These are phyloP conservation scores for Cacatua alba DNA, from an alignment of 2,113 vertebrate species.

Conservation along the genomic window DNA sequence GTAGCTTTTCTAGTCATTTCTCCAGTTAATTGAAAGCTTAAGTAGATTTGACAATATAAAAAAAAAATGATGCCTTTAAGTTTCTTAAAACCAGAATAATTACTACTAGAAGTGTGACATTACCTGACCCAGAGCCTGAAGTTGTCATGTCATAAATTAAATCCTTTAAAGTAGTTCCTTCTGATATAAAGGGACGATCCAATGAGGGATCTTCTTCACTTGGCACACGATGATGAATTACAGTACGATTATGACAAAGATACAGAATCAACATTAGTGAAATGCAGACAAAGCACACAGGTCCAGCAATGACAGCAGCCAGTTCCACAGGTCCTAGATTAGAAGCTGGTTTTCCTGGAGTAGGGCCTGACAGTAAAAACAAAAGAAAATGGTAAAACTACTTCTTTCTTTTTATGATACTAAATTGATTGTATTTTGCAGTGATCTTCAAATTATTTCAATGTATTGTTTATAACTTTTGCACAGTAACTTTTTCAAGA, in stretches of 20 bases:
- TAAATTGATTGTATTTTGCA: not conserved
- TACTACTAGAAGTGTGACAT: not conserved
- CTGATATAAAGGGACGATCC: slow-evolving; percentile 94
- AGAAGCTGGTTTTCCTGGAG: slow-evolving; percentile 69
- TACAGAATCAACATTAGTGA: slow-evolving; percentile 92
- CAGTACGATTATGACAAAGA: slow-evolving; percentile 90
- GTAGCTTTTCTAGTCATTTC: not conserved
- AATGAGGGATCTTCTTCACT: slow-evolving; percentile 94
- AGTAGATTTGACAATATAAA: not conserved
- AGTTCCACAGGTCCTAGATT: slow-evolving; percentile 90
- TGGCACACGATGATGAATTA: slow-evolving; percentile 92
- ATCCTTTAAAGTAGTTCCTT: slow-evolving; percentile 95
- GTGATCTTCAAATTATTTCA: not conserved
- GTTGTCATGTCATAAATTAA: slow-evolving; percentile 99
- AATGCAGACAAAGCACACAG: slow-evolving; percentile 94
- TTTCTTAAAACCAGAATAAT: not conserved
- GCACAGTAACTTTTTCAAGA: not conserved
- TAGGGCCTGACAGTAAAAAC: slow-evolving; percentile 61
- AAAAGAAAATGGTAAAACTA: not conserved
- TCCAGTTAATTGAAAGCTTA: not conserved
- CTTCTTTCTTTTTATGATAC: not conserved
- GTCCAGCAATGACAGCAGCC: slow-evolving; percentile 92
- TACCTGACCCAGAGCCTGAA: slow-evolving; percentile 96
- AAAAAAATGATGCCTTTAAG: not conserved
- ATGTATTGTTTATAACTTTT: not conserved